phyloP scores from a whole-genome alignment of 2,797 vertebrate genomes.

The Pipistrellus pipistrellus region DNA sequence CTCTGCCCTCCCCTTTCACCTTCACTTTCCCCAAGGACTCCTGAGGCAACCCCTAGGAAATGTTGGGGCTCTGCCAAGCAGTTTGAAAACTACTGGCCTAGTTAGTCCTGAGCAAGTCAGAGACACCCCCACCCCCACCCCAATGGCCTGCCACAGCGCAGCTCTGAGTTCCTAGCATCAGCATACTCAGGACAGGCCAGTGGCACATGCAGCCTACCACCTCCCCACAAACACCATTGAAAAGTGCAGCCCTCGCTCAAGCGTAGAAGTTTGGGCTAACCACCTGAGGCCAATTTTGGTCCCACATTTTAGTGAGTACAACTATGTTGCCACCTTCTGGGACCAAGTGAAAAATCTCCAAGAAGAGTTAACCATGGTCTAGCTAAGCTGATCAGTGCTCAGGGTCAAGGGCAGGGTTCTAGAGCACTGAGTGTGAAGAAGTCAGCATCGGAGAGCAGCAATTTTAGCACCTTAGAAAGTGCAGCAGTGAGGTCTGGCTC shows the following conservation, averaged over 20 bases:
- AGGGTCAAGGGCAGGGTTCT: constrained; percentile 72
- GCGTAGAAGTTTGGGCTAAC: constrained; percentile 82
- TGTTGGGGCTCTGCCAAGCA: constrained; percentile 74
- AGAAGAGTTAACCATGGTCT: constrained; percentile 69
- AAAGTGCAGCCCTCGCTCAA: constrained; percentile 81
- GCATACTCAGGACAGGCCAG: constrained; percentile 67
- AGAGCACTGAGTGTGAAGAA: constrained; percentile 73
- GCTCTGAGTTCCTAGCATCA: constrained; percentile 72
- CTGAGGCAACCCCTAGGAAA: constrained; percentile 76
- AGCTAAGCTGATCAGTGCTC: constrained; percentile 76
- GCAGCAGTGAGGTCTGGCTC: constrained; percentile 85
- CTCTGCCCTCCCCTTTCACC: neutral
- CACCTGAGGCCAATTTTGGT: constrained; percentile 84
- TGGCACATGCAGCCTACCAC: constrained; percentile 71
- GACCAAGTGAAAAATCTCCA: constrained; percentile 79
- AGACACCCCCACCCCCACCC: constrained; percentile 60
- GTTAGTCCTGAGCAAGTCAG: constrained; percentile 82
- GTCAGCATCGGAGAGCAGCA: constrained; percentile 80
- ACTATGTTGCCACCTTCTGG: constrained; percentile 79
- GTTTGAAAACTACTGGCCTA: constrained; percentile 82
- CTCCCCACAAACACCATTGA: constrained; percentile 73
- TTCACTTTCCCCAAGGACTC: constrained; percentile 66
- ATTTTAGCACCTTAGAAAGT: constrained; percentile 80
- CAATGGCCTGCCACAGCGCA: constrained; percentile 71
- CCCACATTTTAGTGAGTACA: constrained; percentile 76